phyloP scores from a whole-genome alignment of 37 sponge, comb jelly and placozoan species.

The Dysidea cf. avara region DNA sequence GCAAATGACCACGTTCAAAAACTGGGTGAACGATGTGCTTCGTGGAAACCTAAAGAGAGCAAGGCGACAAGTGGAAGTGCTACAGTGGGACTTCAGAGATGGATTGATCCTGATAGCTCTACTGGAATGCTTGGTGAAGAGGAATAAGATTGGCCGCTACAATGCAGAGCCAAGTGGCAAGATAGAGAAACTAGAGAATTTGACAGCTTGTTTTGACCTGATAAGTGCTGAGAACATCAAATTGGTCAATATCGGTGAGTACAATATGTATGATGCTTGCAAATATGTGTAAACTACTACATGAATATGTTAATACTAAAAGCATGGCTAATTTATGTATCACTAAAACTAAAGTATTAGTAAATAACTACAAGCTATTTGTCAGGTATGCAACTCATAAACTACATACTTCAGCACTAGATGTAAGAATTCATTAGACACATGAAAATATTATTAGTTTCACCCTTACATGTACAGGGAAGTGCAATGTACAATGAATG shows the following conservation, averaged over 20 bases:
- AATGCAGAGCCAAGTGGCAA: constrained; percentile 55
- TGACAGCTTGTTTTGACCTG: constrained; percentile 61
- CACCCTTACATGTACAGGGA: no score
- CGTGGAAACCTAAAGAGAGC: constrained; percentile 49
- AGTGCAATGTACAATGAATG: no score
- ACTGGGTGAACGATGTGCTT: constrained; percentile 90
- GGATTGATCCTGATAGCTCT: constrained; percentile 84
- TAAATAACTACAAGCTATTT: no score
- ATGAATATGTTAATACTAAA: no score
- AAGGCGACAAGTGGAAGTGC: constrained; percentile 46
- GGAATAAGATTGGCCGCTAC: constrained; percentile 48
- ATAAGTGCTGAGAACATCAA: constrained; percentile 69
- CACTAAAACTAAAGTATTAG: no score
- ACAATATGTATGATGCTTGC: no score
- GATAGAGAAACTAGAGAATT: constrained; percentile 74
- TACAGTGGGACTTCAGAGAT: constrained; percentile 83
- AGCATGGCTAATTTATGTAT: no score
- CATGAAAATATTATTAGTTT: no score
- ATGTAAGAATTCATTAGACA: no score
- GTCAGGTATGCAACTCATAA: no score
- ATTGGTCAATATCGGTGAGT: constrained; percentile 89
- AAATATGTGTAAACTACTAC: no score
- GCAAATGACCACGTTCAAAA: constrained; percentile 89
- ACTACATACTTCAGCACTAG: no score
- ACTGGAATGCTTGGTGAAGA: constrained; percentile 69